A percentile compares a stretch with the other conserved stretches of the same genome.
Evolutionary conservation across 2,797 vertebrate genomes (phyloP).

Genomic region (Crenuchus spilurus): DNA sequence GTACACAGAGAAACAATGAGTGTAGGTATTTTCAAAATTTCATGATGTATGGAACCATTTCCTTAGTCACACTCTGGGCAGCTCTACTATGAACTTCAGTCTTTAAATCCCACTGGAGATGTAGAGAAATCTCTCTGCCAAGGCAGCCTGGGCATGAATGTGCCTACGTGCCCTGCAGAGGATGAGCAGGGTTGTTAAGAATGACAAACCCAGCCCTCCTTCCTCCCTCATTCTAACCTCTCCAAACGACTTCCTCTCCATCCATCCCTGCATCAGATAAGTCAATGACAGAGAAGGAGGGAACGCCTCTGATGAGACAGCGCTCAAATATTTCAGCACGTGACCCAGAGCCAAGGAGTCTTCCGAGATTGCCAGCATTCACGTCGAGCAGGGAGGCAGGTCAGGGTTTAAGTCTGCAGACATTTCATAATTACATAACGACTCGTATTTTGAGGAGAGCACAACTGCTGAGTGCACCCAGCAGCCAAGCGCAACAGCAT

Average conservation of each 20-base stretch:
- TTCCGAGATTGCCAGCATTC: conserved; percentile 3
- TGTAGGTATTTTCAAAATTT: too few relatives aligned
- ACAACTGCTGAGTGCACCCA: background rate
- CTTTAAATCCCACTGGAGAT: background rate
- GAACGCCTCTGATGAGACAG: background rate
- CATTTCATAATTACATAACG: conserved; percentile 22
- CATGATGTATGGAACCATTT: background rate
- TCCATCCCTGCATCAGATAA: conserved; percentile 59
- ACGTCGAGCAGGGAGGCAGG: background rate
- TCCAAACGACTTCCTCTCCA: conserved; percentile 60
- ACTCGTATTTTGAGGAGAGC: background rate
- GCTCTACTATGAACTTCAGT: too few relatives aligned
- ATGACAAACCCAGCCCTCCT: conserved; percentile 57
- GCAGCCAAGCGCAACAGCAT: conserved; percentile 5
- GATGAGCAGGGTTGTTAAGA: conserved; percentile 51
- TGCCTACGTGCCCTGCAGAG: conserved; percentile 48
- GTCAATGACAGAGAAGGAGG: conserved; percentile 42
- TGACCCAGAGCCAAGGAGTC: conserved; percentile 8
- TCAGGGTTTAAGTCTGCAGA: conserved; percentile 28
- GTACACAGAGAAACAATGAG: too few relatives aligned
- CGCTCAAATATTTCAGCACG: background rate
- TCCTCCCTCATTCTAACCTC: conserved; percentile 37
- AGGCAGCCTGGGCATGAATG: background rate
- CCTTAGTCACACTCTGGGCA: too few relatives aligned
- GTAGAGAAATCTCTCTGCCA: background rate